phyloP scores from a whole-genome alignment of 1,140 invertebrate species.

The Pachypsylla venusta region DNA sequence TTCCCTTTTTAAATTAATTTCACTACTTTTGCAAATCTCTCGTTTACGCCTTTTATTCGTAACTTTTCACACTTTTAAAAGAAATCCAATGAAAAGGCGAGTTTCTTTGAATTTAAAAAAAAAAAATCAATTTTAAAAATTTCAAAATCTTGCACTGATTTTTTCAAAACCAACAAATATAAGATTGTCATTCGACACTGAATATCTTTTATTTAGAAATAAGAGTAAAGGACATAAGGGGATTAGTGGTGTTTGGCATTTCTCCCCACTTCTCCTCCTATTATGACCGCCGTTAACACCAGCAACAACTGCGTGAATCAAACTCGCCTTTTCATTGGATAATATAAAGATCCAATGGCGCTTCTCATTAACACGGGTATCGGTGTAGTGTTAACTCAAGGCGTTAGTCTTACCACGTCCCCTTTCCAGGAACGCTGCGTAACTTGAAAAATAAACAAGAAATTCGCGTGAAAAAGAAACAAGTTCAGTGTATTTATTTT shows the following conservation, averaged over 20 bases:
- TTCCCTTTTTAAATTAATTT: no score
- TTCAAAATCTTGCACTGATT: no score
- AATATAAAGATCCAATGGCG: not conserved
- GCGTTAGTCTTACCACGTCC: slow-evolving; percentile 6
- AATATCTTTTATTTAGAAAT: not conserved
- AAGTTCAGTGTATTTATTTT: no score
- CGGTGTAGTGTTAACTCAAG: slow-evolving; percentile 8
- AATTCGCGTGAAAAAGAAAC: slow-evolving; percentile 2
- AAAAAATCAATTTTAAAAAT: no score
- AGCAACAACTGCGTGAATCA: slow-evolving; percentile 3
- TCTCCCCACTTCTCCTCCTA: slow-evolving; percentile 1
- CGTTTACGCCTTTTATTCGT: no score
- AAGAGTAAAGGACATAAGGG: slow-evolving; percentile 4
- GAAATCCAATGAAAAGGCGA: no score
- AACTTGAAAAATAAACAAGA: no score
- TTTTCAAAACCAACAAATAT: no score
- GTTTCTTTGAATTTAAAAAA: no score
- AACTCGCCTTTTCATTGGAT: not conserved
- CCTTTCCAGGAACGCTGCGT: slow-evolving; percentile 6
- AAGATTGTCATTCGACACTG: not conserved
- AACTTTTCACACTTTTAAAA: no score
- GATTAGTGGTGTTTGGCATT: slow-evolving; percentile 8
- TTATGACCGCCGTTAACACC: slow-evolving; percentile 9
- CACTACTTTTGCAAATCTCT: no score
- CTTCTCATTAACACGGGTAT: slow-evolving; percentile 3